A percentile compares a stretch with the other conserved stretches of the same genome.
These are phyloP conservation scores for Caenorhabditis tropicalis DNA, from an alignment of 1,140 invertebrate species.

Conservation along the genomic window DNA sequence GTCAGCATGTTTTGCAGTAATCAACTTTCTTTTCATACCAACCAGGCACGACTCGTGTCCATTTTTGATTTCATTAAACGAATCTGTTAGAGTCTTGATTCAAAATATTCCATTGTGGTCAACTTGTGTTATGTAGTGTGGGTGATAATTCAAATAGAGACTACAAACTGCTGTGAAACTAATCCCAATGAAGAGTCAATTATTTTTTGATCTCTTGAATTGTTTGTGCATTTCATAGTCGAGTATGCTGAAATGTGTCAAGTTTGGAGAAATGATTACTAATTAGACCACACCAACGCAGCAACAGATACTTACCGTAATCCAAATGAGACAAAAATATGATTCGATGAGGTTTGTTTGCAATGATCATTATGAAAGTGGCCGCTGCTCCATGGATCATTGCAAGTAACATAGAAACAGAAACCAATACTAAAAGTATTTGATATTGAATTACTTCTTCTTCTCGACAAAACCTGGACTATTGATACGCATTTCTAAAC, in stretches of 20 bases:
- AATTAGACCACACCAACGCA: too few species aligned
- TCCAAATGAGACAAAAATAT: not conserved
- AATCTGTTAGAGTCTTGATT: not conserved
- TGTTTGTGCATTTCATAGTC: not conserved
- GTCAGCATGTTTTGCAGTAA: conserved; percentile 5
- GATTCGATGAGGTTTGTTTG: not conserved
- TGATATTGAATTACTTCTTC: not conserved
- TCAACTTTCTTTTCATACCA: conserved; percentile 24
- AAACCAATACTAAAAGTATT: not conserved
- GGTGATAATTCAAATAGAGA: not conserved
- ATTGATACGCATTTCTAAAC: not conserved
- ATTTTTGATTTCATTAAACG: not conserved
- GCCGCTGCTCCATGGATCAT: conserved; percentile 6
- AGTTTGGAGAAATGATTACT: too few species aligned
- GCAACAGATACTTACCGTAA: not conserved
- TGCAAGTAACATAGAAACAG: not conserved
- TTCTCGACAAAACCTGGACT: not conserved
- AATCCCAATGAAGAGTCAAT: not conserved
- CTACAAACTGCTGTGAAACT: not conserved
- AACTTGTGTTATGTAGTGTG: not conserved
- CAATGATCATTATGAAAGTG: not conserved
- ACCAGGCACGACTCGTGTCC: not conserved
- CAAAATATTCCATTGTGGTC: not conserved
- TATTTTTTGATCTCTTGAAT: not conserved
- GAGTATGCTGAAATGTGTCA: not conserved